Evolutionary conservation across 2,888 invertebrate species (phyloP).

Genomic region (Serrognathus titanus): DNA sequence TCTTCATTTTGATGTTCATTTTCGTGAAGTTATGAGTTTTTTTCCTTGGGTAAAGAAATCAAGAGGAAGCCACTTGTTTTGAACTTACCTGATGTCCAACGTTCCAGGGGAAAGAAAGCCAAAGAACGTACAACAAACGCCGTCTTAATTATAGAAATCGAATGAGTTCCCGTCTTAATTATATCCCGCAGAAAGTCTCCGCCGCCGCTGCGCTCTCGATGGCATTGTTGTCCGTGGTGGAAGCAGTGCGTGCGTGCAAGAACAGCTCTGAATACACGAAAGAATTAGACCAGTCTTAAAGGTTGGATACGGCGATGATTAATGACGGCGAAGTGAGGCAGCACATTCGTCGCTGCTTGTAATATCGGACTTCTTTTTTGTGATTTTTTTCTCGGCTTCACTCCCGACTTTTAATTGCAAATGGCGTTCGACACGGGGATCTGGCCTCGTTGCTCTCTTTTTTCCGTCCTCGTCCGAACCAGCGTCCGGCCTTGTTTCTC

Average conservation of each 20-base stretch:
- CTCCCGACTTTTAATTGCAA: conserved; percentile 26
- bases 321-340: conserved; percentile 27
- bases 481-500: too few relatives aligned
- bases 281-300: conserved; percentile 14
- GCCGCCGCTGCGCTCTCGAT: neutral
- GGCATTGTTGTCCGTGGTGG: neutral
- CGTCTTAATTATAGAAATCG: conserved; percentile 1
- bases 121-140: neutral
- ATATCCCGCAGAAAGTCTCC: neutral
- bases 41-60: too few relatives aligned
- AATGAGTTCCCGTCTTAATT: conserved; percentile 1
- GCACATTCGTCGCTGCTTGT: conserved; percentile 26
- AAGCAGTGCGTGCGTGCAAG: neutral
- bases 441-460: neutral
- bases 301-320: conserved; percentile 21
- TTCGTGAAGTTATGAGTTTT: too few relatives aligned
- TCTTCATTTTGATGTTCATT: too few relatives aligned
- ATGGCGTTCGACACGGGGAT: conserved; percentile 24
- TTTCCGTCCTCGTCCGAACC: neutral
- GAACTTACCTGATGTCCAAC: neutral
- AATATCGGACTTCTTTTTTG: conserved; percentile 24
- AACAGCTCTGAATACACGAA: neutral
- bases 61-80: too few relatives aligned
- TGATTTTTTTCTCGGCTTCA: conserved; percentile 16
- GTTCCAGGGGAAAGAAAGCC: neutral